Conservation (phyloP, 2,888 invertebrate genomes). For the Dinocampus coccinellae region DNA sequence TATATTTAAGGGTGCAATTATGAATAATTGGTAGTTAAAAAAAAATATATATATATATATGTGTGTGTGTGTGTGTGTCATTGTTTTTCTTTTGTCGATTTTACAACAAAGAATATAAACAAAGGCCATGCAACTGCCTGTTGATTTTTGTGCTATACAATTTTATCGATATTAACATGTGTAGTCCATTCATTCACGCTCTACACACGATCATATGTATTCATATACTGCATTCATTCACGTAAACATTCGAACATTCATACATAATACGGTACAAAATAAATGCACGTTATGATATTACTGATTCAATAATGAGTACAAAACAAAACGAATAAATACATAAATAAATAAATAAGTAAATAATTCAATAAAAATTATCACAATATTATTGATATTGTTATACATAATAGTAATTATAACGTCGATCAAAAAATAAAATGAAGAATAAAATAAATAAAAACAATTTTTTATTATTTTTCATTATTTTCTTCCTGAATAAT, state of each 20-base stretch:
- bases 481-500: too few species aligned
- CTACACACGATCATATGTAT: slow-evolving; percentile 6
- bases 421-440: too few species aligned
- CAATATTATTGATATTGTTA: too few species aligned
- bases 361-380: background rate
- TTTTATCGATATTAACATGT: background rate
- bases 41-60: background rate
- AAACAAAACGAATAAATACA: background rate
- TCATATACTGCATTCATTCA: background rate
- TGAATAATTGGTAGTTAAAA: too few species aligned
- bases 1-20: too few species aligned
- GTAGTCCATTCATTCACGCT: slow-evolving; percentile 5
- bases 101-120: slow-evolving; percentile 4
- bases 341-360: too few species aligned
- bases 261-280: background rate
- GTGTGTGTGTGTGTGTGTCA: background rate
- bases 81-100: slow-evolving; percentile 48
- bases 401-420: too few species aligned
- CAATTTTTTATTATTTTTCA: too few species aligned
- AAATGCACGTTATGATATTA: too few species aligned
- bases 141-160: slow-evolving; percentile 31
- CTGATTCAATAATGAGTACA: background rate
- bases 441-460: too few species aligned
- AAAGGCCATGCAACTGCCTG: slow-evolving; percentile 31
- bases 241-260: background rate